Percentiles rank a stretch among this genome's conserved stretches.
These are phyloP conservation scores for Enteromius afrohamiltoni DNA, from an alignment of 2,797 vertebrate genomes.

Conservation along the genomic window DNA sequence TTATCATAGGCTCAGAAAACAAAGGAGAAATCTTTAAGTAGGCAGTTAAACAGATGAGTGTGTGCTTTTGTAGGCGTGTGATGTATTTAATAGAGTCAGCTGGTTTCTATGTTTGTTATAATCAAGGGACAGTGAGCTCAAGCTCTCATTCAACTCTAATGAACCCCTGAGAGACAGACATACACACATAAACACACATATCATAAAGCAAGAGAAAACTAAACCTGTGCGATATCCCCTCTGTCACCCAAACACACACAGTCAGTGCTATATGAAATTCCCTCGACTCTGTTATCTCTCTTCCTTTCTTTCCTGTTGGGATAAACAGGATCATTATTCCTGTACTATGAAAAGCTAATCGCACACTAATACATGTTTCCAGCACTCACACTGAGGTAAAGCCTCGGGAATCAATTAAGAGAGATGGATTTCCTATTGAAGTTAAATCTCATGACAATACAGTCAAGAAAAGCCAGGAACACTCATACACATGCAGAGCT, in stretches of 20 bases:
- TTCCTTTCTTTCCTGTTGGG: slow-evolving; percentile 29
- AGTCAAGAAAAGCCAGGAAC: slow-evolving; percentile 3
- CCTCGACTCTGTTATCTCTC: not conserved
- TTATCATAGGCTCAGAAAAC: slow-evolving; percentile 1
- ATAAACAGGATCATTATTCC: slow-evolving; percentile 53
- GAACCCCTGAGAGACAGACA: slow-evolving; percentile 50
- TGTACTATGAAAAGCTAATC: slow-evolving; percentile 41
- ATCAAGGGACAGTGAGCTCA: slow-evolving; percentile 29
- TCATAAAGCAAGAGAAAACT: slow-evolving; percentile 9
- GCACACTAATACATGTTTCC: slow-evolving; percentile 25
- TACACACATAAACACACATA: slow-evolving; percentile 15
- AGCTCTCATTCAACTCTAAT: slow-evolving; percentile 58
- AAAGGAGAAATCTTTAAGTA: not conserved
- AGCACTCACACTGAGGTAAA: slow-evolving; percentile 34
- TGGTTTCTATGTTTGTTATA: slow-evolving; percentile 37
- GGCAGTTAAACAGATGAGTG: not conserved
- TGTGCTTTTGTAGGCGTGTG: not conserved
- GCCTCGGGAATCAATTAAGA: slow-evolving; percentile 62
- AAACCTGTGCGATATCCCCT: not conserved
- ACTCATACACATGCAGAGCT: slow-evolving; percentile 4
- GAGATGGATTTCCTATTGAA: slow-evolving; percentile 56
- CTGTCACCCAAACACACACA: slow-evolving; percentile 10
- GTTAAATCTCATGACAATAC: slow-evolving; percentile 62
- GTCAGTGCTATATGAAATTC: not conserved
- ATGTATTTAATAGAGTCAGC: not conserved